Evolutionary conservation across 2,888 invertebrate genomes (phyloP).

Genomic region (Amblyjoppa fuscipennis): DNA sequence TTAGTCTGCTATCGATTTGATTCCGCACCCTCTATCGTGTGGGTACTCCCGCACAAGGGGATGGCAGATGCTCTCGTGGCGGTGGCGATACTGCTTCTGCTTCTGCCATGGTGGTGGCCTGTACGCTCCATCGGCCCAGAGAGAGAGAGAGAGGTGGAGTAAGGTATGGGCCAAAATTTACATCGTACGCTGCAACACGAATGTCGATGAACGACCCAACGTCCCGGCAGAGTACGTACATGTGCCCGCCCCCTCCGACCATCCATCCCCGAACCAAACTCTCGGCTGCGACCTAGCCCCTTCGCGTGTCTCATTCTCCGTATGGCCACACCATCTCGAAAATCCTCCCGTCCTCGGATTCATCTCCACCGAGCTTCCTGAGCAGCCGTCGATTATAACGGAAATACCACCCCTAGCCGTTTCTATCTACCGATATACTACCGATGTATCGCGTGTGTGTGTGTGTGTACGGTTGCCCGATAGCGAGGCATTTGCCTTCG

Average conservation of each 20-base stretch:
- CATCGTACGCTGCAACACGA: conserved; percentile 77
- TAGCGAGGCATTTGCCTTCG: conserved; percentile 76
- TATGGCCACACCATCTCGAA: conserved; percentile 26
- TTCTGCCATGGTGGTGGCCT: conserved; percentile 18
- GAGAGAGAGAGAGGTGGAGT: conserved; percentile 35
- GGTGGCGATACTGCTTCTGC: conserved; percentile 53
- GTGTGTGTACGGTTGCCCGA: not conserved
- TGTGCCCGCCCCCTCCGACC: conserved; percentile 67
- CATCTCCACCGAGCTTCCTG: conserved; percentile 68
- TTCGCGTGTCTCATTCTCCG: conserved; percentile 64
- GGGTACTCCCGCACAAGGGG: conserved; percentile 76
- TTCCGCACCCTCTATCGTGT: conserved; percentile 83
- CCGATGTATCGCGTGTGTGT: not conserved
- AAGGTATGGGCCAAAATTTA: conserved; percentile 81
- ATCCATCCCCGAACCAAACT: conserved; percentile 59
- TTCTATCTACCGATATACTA: conserved; percentile 66
- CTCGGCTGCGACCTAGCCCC: conserved; percentile 65
- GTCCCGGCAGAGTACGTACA: conserved; percentile 70
- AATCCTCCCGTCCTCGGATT: conserved; percentile 57
- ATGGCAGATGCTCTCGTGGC: conserved; percentile 26
- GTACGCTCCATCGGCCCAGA: conserved; percentile 36
- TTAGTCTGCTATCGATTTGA: conserved; percentile 85
- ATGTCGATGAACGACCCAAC: conserved; percentile 74
- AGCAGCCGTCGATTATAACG: conserved; percentile 83
- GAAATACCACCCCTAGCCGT: conserved; percentile 75